A percentile compares a stretch with the other conserved stretches of the same genome.
These are phyloP conservation scores for Laothoe populi DNA, from an alignment of 2,888 invertebrate genomes.

Conservation along the genomic window DNA sequence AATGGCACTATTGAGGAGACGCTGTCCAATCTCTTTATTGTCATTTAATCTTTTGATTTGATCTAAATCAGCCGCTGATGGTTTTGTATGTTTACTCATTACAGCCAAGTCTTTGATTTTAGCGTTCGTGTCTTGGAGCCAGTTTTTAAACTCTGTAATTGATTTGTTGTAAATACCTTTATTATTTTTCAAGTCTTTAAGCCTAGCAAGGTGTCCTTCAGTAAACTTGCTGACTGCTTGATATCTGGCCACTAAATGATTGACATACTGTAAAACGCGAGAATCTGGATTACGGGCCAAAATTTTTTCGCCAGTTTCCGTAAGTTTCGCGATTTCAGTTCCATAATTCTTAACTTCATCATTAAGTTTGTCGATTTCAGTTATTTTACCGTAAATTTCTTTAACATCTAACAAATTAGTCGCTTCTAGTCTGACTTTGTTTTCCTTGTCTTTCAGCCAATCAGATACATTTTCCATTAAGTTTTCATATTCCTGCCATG, in stretches of 20 bases:
- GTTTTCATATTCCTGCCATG: conserved; percentile 93
- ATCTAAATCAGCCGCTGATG: conserved; percentile 90
- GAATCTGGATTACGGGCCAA: conserved; percentile 92
- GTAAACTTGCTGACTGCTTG: conserved; percentile 90
- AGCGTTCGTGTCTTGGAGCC: conserved; percentile 90
- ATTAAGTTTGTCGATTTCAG: conserved; percentile 86
- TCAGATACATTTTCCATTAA: conserved; percentile 89
- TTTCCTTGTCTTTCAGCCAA: conserved; percentile 93
- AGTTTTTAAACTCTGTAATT: conserved; percentile 89
- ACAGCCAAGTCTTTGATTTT: conserved; percentile 90
- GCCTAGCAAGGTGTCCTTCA: conserved; percentile 88
- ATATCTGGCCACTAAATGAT: conserved; percentile 90
- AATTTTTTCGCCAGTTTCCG: conserved; percentile 88
- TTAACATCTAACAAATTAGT: conserved; percentile 88
- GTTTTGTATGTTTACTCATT: conserved; percentile 90
- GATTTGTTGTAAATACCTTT: conserved; percentile 88
- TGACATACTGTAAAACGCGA: conserved; percentile 91
- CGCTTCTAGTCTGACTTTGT: conserved; percentile 89
- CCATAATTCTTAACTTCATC: conserved; percentile 87
- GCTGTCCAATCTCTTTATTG: conserved; percentile 92
- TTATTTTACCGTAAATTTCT: conserved; percentile 88
- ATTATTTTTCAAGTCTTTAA: conserved; percentile 89
- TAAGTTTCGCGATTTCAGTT: conserved; percentile 87
- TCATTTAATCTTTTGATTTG: conserved; percentile 90
- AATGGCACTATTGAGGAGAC: conserved; percentile 90